Evolutionary conservation across 2,113 vertebrate species (phyloP).

Genomic region (Dicerorhinus sumatrensis): DNA sequence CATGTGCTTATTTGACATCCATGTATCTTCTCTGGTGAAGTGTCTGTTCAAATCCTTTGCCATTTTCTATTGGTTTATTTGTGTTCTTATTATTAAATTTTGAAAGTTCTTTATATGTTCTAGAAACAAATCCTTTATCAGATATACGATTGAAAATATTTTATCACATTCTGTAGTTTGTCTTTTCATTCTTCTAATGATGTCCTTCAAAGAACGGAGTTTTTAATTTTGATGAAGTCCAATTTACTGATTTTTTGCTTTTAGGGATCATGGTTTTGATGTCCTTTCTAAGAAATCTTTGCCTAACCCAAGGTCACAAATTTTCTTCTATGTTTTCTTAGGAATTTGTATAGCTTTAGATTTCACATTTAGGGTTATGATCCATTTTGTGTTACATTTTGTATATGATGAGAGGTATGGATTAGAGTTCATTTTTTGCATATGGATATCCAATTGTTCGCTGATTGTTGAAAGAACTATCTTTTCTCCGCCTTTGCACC

Average conservation of each 20-base stretch:
- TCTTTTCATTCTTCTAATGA: not conserved
- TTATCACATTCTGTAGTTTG: not conserved
- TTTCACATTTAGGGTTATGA: not conserved
- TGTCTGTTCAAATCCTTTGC: not conserved
- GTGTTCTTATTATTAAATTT: not conserved
- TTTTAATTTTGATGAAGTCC: not conserved
- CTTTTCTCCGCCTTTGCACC: not conserved
- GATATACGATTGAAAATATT: not conserved
- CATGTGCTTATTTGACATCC: not conserved
- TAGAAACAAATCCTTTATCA: slow-evolving; percentile 10
- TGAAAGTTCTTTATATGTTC: not conserved
- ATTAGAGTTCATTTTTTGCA: not conserved
- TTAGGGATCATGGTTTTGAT: not conserved
- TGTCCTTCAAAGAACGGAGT: not conserved
- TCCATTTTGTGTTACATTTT: not conserved
- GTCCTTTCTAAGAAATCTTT: not conserved
- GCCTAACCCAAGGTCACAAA: not conserved
- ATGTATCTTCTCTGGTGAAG: not conserved
- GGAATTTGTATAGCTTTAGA: not conserved
- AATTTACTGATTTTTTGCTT: not conserved
- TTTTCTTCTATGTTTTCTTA: not conserved
- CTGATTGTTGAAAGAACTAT: not conserved
- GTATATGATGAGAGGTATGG: not conserved
- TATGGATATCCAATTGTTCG: not conserved
- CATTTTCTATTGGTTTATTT: not conserved